Evolutionary conservation across 2,888 invertebrate species (phyloP), one percentile per base, ranked within the genome.

Genomic region (Pelosia muscerda): DNA sequence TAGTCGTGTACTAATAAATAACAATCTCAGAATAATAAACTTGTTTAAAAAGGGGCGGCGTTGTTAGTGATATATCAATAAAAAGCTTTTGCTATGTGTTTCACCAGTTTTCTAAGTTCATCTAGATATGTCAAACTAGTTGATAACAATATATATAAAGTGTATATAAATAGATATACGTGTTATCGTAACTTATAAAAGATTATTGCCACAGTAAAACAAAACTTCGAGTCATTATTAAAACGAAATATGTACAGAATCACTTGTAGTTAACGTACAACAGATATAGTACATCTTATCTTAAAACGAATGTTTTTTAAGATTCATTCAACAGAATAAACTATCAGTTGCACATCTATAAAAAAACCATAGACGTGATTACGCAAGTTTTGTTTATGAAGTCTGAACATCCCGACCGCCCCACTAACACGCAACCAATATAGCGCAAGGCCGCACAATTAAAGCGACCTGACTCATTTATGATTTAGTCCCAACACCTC

Each of bases 371-470:
- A 83, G 80, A 79, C 82, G 81, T 80, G 80, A 88, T 92, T 92
- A 88, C 90, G 90, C 86, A 90, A 90, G 85, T 86, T 93, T 92
- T 93, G 91, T 94, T 92, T 93, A 93, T 90, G 81, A 84, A 74
- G 85, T 84, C 86, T 83, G 82, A 54, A 54, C 53, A 54, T 86
- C 88, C 90, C 88, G 84, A 90, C 85, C 87, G 91, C 85, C 90
- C 90, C 90, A 93, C 89, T 92, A 88, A 94, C 92, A 91, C 89
- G 89, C 81, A 84, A 90, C 92, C 85, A 80, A 93, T 93, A 91
- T 94, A 94, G 94, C 89, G 81, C 94, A 94, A 94, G 94, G 94
- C 86, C 94, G 88, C 81, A 84, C 88, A 87, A 87, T 90, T 90
- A 90, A 87, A 90, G 88, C 88, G 74, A 83, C 83, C 84, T 91